Evolutionary conservation across 2,888 invertebrate genomes (phyloP).

Genomic region (Pseudococcus viburni): DNA sequence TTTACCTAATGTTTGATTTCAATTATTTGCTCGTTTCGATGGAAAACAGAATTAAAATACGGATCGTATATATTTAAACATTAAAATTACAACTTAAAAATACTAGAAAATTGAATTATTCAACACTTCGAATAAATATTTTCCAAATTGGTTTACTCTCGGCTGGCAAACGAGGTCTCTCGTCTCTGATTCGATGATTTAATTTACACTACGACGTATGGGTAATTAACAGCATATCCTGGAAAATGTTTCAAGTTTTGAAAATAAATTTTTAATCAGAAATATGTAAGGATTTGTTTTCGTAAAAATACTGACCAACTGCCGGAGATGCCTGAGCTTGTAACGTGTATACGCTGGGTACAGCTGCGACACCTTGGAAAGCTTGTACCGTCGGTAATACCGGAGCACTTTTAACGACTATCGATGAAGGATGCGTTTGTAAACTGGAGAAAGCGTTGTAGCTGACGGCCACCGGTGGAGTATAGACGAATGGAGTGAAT

Average conservation of each 20-base stretch:
- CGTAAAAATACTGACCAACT: slow-evolving; percentile 33
- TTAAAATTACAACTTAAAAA: slow-evolving; percentile 14
- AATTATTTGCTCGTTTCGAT: not conserved
- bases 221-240: slow-evolving; percentile 62
- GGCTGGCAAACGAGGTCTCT: not conserved
- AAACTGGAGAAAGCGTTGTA: slow-evolving; percentile 61
- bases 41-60: not conserved
- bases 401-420: slow-evolving; percentile 58
- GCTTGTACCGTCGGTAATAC: slow-evolving; percentile 39
- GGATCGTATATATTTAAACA: slow-evolving; percentile 11
- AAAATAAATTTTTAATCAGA: too few relatives aligned
- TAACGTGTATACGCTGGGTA: slow-evolving; percentile 55
- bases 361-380: not conserved
- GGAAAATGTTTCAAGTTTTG: not conserved
- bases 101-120: slow-evolving; percentile 33
- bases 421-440: slow-evolving; percentile 58
- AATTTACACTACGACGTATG: slow-evolving; percentile 55
- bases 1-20: not conserved
- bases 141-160: not conserved
- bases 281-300: not conserved
- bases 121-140: slow-evolving; percentile 28
- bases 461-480: slow-evolving; percentile 54
- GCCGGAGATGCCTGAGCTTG: slow-evolving; percentile 64
- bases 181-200: not conserved
- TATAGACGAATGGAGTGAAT: slow-evolving; percentile 50